A percentile compares a stretch with the other conserved stretches of the same genome.
Conservation (phyloP, 2,888 invertebrate species). For the Furcula furcula region DNA sequence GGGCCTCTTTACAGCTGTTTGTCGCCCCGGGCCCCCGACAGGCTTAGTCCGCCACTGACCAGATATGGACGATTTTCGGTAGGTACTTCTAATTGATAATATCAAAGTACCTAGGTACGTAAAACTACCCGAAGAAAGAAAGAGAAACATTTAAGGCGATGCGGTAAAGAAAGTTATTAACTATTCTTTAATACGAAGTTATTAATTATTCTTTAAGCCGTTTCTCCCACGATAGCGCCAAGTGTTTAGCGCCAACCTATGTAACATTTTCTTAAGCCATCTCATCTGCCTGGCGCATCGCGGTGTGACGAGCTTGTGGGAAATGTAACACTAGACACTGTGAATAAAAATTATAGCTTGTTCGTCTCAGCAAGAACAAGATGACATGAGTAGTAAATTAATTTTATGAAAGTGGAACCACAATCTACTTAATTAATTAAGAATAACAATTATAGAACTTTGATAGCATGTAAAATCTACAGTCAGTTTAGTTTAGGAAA, state of each 20-base stretch:
- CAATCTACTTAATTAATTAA: background rate
- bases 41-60: too few relatives aligned
- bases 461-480: too few relatives aligned
- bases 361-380: conserved; percentile 6
- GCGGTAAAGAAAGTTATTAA: too few relatives aligned
- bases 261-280: conserved; percentile 24
- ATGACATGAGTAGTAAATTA: conserved; percentile 7
- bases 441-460: too few relatives aligned
- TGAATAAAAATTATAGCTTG: conserved; percentile 16
- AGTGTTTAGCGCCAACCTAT: conserved; percentile 10
- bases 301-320: conserved; percentile 21
- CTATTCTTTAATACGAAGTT: conserved; percentile 19
- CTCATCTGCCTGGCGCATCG: conserved; percentile 1
- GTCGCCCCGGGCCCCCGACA: too few relatives aligned
- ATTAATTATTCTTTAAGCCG: conserved; percentile 14
- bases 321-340: conserved; percentile 27
- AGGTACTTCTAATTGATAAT: too few relatives aligned
- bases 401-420: background rate
- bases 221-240: conserved; percentile 22
- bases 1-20: too few relatives aligned
- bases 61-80: too few relatives aligned
- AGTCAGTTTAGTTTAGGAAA: too few relatives aligned
- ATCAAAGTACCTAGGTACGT: too few relatives aligned
- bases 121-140: too few relatives aligned
- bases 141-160: too few relatives aligned